Evolutionary conservation across 2,113 vertebrate species (phyloP).

Genomic region (Menura novaehollandiae): DNA sequence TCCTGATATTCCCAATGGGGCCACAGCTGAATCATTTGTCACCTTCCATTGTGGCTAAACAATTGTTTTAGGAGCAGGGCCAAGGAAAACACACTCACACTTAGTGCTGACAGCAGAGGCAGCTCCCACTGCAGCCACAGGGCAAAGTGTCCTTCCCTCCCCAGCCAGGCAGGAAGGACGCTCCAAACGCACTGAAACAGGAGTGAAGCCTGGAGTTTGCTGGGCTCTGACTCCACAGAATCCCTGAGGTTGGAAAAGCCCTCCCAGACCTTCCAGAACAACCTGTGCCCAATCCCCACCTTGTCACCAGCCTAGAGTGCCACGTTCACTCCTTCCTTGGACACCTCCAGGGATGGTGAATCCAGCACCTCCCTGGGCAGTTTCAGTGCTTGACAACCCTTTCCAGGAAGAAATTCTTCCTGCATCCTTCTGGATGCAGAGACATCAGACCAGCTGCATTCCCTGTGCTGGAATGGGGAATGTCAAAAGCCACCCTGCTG

Average conservation of each 20-base stretch:
- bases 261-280: neutral
- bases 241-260: neutral
- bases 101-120: neutral
- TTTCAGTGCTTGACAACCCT: neutral
- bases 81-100: neutral
- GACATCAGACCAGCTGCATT: accelerated
- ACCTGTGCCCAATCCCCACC: neutral
- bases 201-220: neutral
- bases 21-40: neutral
- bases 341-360: neutral
- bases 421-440: neutral
- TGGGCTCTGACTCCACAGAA: neutral
- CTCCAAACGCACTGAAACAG: neutral
- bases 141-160: neutral
- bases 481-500: neutral
- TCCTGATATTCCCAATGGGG: neutral
- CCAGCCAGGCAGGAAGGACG: neutral
- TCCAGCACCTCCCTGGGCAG: neutral
- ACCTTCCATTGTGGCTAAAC: constrained; percentile 21
- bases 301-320: neutral
- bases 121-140: neutral
- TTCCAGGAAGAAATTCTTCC: neutral
- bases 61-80: constrained; percentile 34
- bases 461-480: accelerated
- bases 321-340: neutral